Evolutionary conservation across 2,797 vertebrate genomes (phyloP), one percentile per base, ranked within the genome.

Genomic region (Labroides dimidiatus): DNA sequence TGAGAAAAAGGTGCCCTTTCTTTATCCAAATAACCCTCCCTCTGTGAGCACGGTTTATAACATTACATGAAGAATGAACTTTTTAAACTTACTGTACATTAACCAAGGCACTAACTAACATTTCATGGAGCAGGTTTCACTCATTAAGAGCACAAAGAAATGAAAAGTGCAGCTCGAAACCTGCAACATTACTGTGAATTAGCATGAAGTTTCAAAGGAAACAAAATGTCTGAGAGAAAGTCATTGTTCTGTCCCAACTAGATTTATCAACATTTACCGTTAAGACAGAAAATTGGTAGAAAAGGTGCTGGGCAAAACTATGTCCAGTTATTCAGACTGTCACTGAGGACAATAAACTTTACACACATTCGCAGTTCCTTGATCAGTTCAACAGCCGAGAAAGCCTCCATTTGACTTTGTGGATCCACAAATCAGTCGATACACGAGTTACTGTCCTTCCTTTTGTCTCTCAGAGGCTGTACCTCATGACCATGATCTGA

Each of bases 281-380:
- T 84, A 91, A n/a, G n/a, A 90, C 83, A 87, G 85, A 88, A 92
- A 90, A 93, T 90, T 63, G 68, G 88, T 84, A 87, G 84, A 91
- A 92, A 95, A 95, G 94, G 93, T 95, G 93, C 93, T 91, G 90
- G 84, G 87, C 88, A 90, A 91, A 82, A 80, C 75, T 23, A 51
- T 66, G 82, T 89, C 86, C 72, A 66, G 75, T 82, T 83, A 42
- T 75, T 69, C 66, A 81, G 58, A 75, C 74, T 55, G 72, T 81
- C 65, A 77, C 14, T 16, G 19, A 48, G 45, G 49, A 77, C 64
- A 62, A 82, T 16, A 66, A 56, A 64, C 59, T 79, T 64, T 30
- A 62, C 61, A 72, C 58, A 76, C 13, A 42, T 77, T 41, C 59
- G 45, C 55, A 75, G 61, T 53, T 76, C n/a, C n/a, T n/a, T n/a